These are phyloP conservation scores for Vanacampus margaritifer DNA, from an alignment of 2,113 vertebrate genomes.

Conservation along the genomic window DNA sequence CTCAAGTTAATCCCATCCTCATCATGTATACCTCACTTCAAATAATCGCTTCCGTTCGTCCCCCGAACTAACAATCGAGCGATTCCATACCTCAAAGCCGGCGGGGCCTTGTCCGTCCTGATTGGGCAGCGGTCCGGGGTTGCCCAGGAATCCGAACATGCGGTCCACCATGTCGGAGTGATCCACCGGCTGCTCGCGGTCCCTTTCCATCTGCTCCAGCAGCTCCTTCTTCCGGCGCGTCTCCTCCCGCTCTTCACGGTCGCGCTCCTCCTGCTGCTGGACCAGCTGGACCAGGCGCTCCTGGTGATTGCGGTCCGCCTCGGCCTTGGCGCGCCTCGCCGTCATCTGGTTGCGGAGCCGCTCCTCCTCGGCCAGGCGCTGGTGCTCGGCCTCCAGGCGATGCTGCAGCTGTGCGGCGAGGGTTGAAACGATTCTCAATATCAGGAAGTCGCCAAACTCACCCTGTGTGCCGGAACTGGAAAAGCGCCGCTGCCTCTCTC, in stretches of 20 bases:
- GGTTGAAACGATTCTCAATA: slow-evolving; percentile 1
- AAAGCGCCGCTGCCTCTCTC: neutral
- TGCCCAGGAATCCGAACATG: slow-evolving; percentile 96
- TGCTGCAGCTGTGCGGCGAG: slow-evolving; percentile 75
- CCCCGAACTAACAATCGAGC: too few species aligned
- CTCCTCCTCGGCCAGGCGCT: slow-evolving; percentile 87
- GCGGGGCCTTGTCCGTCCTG: slow-evolving; percentile 89
- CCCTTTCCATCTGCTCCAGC: slow-evolving; percentile 89
- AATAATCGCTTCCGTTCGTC: neutral
- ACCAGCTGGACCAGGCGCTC: slow-evolving; percentile 85
- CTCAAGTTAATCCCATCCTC: too few species aligned
- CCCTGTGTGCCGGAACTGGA: slow-evolving; percentile 5
- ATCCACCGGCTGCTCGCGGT: slow-evolving; percentile 87
- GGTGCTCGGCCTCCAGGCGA: slow-evolving; percentile 85
- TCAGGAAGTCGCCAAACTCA: slow-evolving; percentile 2
- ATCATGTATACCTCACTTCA: too few species aligned
- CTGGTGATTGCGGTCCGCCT: slow-evolving; percentile 93
- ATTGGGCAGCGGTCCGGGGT: slow-evolving; percentile 79
- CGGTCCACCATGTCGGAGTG: slow-evolving; percentile 98
- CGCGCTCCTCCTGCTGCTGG: slow-evolving; percentile 83
- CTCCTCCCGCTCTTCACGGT: slow-evolving; percentile 85
- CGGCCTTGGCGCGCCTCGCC: slow-evolving; percentile 87
- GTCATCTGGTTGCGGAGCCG: slow-evolving; percentile 93
- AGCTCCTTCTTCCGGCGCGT: slow-evolving; percentile 89
- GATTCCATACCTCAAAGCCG: slow-evolving; percentile 83